Percentiles rank a stretch among this genome's conserved stretches.
phyloP scores from a whole-genome alignment of 2,888 invertebrate genomes.

The Microctonus aethiopoides region DNA sequence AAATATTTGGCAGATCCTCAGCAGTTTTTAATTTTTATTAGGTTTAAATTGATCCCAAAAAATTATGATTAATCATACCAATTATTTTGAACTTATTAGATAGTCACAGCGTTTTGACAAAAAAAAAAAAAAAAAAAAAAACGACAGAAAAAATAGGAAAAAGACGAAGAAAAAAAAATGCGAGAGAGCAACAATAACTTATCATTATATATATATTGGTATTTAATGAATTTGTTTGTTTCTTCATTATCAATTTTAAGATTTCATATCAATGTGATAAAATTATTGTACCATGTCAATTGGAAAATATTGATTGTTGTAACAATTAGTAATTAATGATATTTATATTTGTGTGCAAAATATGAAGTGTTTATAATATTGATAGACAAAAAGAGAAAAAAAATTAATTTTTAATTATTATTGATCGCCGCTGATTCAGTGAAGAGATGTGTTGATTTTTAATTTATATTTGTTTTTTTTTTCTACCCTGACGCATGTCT shows the following conservation, averaged over 20 bases:
- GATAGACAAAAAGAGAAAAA: neutral
- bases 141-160: conserved; percentile 32
- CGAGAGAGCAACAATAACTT: conserved; percentile 43
- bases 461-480: neutral
- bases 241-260: neutral
- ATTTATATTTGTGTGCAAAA: neutral
- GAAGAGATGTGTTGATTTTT: neutral
- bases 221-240: conserved; percentile 10
- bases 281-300: neutral
- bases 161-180: conserved; percentile 20
- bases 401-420: neutral
- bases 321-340: neutral
- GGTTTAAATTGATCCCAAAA: conserved; percentile 51
- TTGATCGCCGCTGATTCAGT: neutral
- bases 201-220: conserved; percentile 33
- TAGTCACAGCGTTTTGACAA: conserved; percentile 56
- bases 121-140: conserved; percentile 41
- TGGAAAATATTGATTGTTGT: neutral
- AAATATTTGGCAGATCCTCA: conserved; percentile 46
- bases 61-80: conserved; percentile 50
- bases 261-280: neutral
- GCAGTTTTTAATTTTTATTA: conserved; percentile 27
- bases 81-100: conserved; percentile 52
- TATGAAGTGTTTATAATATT: neutral
- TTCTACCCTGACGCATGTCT: neutral